These are phyloP conservation scores for Collichthys lucidus DNA, from an alignment of 2,113 vertebrate genomes.

Conservation along the genomic window DNA sequence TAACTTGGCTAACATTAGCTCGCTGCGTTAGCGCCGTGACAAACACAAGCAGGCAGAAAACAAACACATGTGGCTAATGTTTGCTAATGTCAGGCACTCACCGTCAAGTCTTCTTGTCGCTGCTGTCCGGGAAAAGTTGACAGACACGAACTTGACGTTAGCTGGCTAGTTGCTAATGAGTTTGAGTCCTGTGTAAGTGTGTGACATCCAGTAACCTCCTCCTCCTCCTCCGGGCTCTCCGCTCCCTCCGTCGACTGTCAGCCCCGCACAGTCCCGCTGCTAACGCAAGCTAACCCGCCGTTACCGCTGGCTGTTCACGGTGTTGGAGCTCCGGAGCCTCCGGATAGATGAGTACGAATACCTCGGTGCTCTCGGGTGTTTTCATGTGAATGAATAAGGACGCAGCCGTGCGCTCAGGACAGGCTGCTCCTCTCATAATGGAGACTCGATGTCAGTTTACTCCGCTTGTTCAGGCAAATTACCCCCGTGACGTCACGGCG, in stretches of 20 bases:
- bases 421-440: background rate
- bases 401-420: background rate
- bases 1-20: conserved; percentile 56
- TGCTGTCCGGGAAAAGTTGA: conserved; percentile 5
- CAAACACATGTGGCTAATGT: conserved; percentile 35
- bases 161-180: conserved; percentile 20
- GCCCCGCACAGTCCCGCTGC: conserved; percentile 20
- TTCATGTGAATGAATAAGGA: background rate
- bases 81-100: conserved; percentile 22
- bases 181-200: background rate
- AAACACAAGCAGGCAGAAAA: conserved; percentile 30
- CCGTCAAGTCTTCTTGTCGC: background rate
- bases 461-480: conserved; percentile 40
- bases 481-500: conserved; percentile 60
- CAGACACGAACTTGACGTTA: conserved; percentile 17
- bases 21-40: conserved; percentile 43
- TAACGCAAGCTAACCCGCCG: conserved; percentile 5
- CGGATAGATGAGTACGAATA: rapidly evolving
- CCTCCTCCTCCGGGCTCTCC: background rate
- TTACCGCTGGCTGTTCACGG: background rate
- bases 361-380: background rate
- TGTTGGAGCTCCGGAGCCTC: background rate
- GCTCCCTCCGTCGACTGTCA: conserved; percentile 20
- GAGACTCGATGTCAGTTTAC: conserved; percentile 36
- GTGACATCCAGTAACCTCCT: conserved; percentile 28